Percentiles rank a stretch among this genome's conserved stretches.
Conservation (phyloP, 2,113 vertebrate genomes). For the Psophia crepitans region DNA sequence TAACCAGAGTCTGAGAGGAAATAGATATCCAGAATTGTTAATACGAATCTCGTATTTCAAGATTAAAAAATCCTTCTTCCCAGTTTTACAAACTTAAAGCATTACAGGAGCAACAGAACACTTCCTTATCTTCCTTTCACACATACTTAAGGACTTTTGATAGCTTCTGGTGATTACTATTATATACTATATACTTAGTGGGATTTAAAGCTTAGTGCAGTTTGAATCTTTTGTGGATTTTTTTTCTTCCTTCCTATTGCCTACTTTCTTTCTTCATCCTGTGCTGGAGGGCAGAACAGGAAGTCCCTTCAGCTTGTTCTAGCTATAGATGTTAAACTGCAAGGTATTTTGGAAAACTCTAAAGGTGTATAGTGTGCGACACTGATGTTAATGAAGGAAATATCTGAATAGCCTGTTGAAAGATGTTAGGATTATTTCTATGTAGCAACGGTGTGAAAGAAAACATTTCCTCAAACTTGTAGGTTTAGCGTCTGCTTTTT, state of each 20-base stretch:
- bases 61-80: not conserved
- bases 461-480: conserved; percentile 21
- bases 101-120: not conserved
- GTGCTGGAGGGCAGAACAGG: not conserved
- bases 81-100: not conserved
- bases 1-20: not conserved
- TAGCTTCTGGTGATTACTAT: not conserved
- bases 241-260: not conserved
- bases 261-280: not conserved
- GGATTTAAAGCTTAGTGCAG: not conserved
- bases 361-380: not conserved
- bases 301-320: not conserved
- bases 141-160: not conserved
- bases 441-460: not conserved
- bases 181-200: not conserved
- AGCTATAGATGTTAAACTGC: conserved; percentile 6
- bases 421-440: not conserved
- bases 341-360: not conserved
- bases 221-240: not conserved
- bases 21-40: not conserved
- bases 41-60: not conserved
- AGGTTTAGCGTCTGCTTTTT: conserved; percentile 36
- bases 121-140: not conserved
- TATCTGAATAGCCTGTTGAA: not conserved
- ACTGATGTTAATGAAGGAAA: not conserved